Conservation (phyloP, 2,888 invertebrate species). For the Meliscaeva auricollis region DNA sequence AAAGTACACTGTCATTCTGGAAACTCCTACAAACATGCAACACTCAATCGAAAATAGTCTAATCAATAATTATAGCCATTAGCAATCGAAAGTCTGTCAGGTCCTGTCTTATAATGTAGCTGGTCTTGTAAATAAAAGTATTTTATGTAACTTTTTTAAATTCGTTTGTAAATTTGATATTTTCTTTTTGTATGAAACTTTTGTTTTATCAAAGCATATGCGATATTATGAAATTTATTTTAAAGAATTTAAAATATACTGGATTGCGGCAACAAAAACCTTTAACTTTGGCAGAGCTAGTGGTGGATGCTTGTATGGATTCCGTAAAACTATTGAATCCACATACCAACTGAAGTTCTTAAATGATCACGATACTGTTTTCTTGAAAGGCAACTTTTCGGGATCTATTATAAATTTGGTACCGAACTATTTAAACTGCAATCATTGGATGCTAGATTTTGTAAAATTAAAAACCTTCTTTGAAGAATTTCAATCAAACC, state of each 20-base stretch:
- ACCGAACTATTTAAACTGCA: neutral
- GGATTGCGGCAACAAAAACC: constrained; percentile 8
- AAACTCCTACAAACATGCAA: neutral
- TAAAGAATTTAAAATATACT: neutral
- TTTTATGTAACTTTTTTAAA: constrained; percentile 9
- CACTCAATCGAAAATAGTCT: neutral
- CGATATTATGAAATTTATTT: constrained; percentile 17
- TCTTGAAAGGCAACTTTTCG: neutral
- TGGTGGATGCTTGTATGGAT: neutral
- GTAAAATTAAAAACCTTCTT: neutral
- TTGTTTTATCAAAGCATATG: constrained; percentile 25
- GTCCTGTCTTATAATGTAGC: constrained; percentile 10
- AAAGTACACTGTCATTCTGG: neutral
- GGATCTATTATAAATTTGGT: neutral
- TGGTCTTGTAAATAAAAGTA: constrained; percentile 3
- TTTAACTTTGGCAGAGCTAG: neutral
- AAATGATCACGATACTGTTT: neutral
- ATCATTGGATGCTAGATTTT: neutral
- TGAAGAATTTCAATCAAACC: neutral
- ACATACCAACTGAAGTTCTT: neutral
- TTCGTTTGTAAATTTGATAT: constrained; percentile 2
- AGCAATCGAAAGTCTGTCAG: neutral
- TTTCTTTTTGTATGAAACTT: constrained; percentile 23
- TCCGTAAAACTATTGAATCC: neutral
- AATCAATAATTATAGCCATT: neutral